Percentiles rank a stretch among this genome's conserved stretches.
phyloP scores from a whole-genome alignment of 2,797 vertebrate species.

The Paramormyrops hopkinsi region DNA sequence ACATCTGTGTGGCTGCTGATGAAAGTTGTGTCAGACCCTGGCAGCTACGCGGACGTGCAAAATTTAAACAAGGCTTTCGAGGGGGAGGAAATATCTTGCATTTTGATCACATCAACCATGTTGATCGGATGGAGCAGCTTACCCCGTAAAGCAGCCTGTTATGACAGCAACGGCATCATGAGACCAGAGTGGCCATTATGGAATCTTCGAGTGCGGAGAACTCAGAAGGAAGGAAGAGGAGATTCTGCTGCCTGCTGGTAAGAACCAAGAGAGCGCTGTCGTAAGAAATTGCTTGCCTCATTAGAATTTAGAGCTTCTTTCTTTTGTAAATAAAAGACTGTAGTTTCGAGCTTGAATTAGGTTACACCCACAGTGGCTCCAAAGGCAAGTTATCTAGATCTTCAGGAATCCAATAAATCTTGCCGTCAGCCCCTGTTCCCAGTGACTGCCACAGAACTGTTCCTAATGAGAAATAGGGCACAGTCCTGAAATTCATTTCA shows the following conservation, averaged over 20 bases:
- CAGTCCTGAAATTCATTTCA: slow-evolving; percentile 40
- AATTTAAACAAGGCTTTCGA: neutral
- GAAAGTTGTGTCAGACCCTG: neutral
- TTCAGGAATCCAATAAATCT: slow-evolving; percentile 39
- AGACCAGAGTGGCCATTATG: neutral
- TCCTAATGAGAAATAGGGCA: slow-evolving; percentile 30
- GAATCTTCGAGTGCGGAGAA: neutral
- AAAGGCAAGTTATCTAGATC: slow-evolving; percentile 24
- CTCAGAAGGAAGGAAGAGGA: neutral
- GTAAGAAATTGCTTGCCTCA: neutral
- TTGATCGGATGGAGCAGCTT: neutral
- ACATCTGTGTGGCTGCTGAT: neutral
- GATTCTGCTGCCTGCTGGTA: neutral
- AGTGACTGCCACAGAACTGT: slow-evolving; percentile 29
- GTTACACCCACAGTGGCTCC: slow-evolving; percentile 7
- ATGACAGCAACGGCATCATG: neutral
- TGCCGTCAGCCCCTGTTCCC: slow-evolving; percentile 22
- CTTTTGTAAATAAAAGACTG: neutral
- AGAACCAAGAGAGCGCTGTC: neutral
- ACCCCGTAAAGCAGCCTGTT: neutral
- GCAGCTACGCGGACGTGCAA: neutral
- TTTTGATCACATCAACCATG: neutral
- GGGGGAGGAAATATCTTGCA: neutral
- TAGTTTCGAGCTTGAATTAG: neutral
- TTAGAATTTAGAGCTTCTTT: slow-evolving; percentile 10